Evolutionary conservation across 2,113 vertebrate genomes (phyloP).

Genomic region (Megaleporinus macrocephalus): DNA sequence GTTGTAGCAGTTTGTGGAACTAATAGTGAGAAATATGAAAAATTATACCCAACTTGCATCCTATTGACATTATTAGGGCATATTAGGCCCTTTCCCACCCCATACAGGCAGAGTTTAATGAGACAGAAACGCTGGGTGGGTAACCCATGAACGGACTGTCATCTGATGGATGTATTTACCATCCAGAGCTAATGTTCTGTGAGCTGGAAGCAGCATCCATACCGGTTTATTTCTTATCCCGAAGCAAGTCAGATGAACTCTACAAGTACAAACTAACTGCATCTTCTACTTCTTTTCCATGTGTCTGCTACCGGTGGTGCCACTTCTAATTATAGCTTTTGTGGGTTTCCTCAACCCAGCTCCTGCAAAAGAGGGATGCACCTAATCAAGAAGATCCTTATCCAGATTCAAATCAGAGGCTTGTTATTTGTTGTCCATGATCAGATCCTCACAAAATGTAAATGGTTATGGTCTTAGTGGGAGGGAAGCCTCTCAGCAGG

Average conservation of each 20-base stretch:
- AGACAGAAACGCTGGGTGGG: neutral
- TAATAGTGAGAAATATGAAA: neutral
- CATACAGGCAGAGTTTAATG: neutral
- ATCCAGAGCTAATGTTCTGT: constrained; percentile 45
- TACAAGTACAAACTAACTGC: neutral
- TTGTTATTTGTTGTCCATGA: neutral
- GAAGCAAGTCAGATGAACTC: constrained; percentile 1
- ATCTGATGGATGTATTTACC: constrained; percentile 50
- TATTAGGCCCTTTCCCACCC: neutral
- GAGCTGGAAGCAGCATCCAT: constrained; percentile 1
- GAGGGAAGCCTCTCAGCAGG: neutral
- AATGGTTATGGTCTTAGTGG: neutral
- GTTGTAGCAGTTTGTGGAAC: neutral
- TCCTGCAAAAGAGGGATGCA: no score
- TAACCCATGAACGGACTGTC: neutral
- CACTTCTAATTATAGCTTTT: neutral
- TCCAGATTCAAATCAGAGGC: neutral
- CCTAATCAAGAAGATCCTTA: neutral
- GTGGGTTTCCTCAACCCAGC: no score
- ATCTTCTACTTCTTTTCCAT: neutral
- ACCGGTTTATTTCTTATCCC: neutral
- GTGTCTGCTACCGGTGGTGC: neutral
- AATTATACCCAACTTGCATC: neutral
- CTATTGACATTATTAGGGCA: neutral
- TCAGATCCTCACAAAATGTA: neutral